phyloP scores from a whole-genome alignment of 2,113 vertebrate genomes.

The Apeltes quadracus region DNA sequence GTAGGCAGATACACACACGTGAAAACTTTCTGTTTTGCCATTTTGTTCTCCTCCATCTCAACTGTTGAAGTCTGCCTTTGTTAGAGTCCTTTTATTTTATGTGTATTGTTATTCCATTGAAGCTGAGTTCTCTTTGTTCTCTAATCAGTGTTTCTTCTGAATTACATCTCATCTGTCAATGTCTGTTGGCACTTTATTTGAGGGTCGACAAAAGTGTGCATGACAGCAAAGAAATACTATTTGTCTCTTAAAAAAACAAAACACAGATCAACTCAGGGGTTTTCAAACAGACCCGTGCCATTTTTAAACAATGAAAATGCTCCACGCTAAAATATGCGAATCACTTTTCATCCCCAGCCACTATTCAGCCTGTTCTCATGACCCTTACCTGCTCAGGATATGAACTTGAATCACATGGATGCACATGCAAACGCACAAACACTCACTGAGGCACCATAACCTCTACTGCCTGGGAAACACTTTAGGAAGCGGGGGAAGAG shows the following conservation, averaged over 20 bases:
- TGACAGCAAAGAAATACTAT: constrained; percentile 37
- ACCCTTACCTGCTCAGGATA: constrained; percentile 62
- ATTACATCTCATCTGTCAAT: neutral
- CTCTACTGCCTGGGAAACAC: constrained; percentile 69
- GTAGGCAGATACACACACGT: constrained; percentile 2
- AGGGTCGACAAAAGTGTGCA: neutral
- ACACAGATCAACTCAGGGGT: neutral
- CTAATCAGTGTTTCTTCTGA: neutral
- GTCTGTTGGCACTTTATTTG: neutral
- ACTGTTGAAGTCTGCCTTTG: neutral
- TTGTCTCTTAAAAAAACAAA: constrained; percentile 22
- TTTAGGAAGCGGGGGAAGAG: constrained; percentile 67
- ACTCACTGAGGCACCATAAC: constrained; percentile 36
- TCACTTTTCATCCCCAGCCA: constrained; percentile 17
- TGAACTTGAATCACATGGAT: constrained; percentile 53
- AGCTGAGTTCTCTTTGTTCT: neutral
- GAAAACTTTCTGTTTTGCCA: constrained; percentile 3
- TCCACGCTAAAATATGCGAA: neutral
- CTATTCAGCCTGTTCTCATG: constrained; percentile 58
- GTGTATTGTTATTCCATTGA: neutral
- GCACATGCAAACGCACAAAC: constrained; percentile 19
- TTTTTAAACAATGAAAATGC: constrained; percentile 19
- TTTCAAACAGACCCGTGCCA: constrained; percentile 1
- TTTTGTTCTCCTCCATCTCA: neutral
- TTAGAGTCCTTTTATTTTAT: neutral